Evolutionary conservation across 2,113 vertebrate genomes (phyloP).

Genomic region (Felis catus): DNA sequence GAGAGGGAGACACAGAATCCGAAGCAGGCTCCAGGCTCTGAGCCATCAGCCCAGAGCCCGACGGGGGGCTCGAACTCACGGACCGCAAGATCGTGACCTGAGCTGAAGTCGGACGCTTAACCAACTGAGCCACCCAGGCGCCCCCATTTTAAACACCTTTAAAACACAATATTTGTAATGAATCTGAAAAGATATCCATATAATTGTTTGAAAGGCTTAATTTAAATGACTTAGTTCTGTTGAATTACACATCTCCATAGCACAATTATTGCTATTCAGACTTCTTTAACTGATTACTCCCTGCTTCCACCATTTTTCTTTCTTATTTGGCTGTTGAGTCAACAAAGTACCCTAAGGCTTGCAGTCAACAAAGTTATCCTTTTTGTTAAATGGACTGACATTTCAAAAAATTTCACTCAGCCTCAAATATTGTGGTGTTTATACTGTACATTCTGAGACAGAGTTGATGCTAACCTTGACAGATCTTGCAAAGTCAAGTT

Average conservation of each 20-base stretch:
- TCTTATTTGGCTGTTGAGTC: neutral
- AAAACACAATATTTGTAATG: neutral
- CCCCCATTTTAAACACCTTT: neutral
- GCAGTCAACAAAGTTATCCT: neutral
- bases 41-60: too few relatives aligned
- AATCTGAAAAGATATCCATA: neutral
- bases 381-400: neutral
- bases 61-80: too few relatives aligned
- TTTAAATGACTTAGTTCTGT: neutral
- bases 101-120: too few relatives aligned
- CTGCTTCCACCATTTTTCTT: neutral
- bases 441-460: neutral
- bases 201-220: neutral
- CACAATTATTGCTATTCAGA: neutral
- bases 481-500: conserved; percentile 45
- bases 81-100: too few relatives aligned
- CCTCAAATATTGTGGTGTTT: neutral
- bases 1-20: too few relatives aligned
- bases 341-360: neutral
- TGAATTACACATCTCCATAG: neutral
- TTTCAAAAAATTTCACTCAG: neutral
- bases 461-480: neutral
- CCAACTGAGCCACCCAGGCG: too few relatives aligned
- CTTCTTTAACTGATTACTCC: neutral
- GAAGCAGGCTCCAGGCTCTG: too few relatives aligned